Evolutionary conservation across 1,140 invertebrate species (phyloP).

Genomic region (Helicoverpa zea): DNA sequence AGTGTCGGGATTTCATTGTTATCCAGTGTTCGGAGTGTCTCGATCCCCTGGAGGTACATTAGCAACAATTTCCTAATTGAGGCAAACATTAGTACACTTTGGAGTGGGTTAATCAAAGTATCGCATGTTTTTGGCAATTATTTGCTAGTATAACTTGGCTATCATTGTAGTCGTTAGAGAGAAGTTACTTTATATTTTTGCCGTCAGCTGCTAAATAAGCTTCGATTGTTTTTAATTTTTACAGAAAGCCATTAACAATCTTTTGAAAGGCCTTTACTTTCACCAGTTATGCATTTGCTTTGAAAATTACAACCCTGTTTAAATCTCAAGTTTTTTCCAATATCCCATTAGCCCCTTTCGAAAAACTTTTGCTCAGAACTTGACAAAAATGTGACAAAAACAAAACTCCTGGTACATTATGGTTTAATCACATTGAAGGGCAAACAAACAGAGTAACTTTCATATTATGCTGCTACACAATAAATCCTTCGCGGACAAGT

Average conservation of each 20-base stretch:
- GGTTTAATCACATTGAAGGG: constrained; percentile 44
- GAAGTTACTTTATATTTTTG: too few relatives aligned
- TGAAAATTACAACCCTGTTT: not conserved
- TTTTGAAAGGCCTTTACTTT: not conserved
- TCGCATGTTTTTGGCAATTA: constrained; percentile 18
- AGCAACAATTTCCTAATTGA: constrained; percentile 4
- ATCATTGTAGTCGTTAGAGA: too few relatives aligned
- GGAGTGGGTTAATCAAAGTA: constrained; percentile 7
- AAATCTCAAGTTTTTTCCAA: constrained; percentile 7
- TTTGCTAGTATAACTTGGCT: not conserved
- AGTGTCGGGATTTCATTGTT: constrained; percentile 31
- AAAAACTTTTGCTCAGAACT: constrained; percentile 19
- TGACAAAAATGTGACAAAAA: constrained; percentile 31
- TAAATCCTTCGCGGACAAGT: constrained; percentile 54
- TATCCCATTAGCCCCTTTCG: constrained; percentile 26
- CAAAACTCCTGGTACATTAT: constrained; percentile 27
- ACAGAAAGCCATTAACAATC: not conserved
- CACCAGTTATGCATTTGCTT: not conserved
- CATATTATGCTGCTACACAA: constrained; percentile 49
- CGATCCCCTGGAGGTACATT: constrained; percentile 33
- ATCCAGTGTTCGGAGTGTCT: constrained; percentile 1
- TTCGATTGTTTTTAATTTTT: not conserved
- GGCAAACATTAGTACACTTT: not conserved
- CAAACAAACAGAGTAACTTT: constrained; percentile 47
- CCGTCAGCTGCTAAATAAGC: not conserved